These are phyloP conservation scores for Hydrolagus colliei DNA, from an alignment of 2,797 vertebrate genomes.

Conservation along the genomic window DNA sequence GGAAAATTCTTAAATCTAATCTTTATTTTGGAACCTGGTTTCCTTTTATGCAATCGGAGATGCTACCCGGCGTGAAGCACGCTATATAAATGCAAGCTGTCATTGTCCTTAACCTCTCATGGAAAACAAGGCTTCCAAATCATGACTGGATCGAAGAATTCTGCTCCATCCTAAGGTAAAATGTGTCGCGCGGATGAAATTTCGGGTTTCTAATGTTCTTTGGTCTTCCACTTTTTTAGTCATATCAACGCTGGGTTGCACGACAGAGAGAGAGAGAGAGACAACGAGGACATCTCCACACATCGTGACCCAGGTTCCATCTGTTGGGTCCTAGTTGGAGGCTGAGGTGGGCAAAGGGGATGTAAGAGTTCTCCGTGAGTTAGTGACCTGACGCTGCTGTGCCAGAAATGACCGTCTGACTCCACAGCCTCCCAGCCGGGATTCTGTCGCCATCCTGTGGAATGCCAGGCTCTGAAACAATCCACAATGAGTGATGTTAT, in stretches of 20 bases:
- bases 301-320: neutral
- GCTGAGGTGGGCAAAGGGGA: slow-evolving; percentile 67
- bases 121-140: too few species aligned
- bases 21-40: too few species aligned
- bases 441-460: slow-evolving; percentile 87
- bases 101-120: too few species aligned
- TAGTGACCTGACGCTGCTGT: slow-evolving; percentile 87
- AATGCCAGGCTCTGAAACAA: slow-evolving; percentile 73
- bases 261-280: slow-evolving; percentile 5
- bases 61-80: too few species aligned
- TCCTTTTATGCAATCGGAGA: too few species aligned
- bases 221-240: slow-evolving; percentile 62
- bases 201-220: neutral
- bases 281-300: neutral
- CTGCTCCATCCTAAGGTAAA: too few species aligned
- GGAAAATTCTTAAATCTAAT: too few species aligned
- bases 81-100: too few species aligned
- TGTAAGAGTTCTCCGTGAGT: slow-evolving; percentile 66
- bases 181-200: too few species aligned
- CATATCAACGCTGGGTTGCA: slow-evolving; percentile 69
- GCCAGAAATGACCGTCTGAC: slow-evolving; percentile 80
- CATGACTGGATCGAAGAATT: too few species aligned
- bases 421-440: slow-evolving; percentile 65
- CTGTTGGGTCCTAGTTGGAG: slow-evolving; percentile 63
- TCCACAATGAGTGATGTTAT: neutral